Evolutionary conservation across 2,113 vertebrate species (phyloP), one percentile per base, ranked within the genome.

Genomic region (Sylvietta virens): DNA sequence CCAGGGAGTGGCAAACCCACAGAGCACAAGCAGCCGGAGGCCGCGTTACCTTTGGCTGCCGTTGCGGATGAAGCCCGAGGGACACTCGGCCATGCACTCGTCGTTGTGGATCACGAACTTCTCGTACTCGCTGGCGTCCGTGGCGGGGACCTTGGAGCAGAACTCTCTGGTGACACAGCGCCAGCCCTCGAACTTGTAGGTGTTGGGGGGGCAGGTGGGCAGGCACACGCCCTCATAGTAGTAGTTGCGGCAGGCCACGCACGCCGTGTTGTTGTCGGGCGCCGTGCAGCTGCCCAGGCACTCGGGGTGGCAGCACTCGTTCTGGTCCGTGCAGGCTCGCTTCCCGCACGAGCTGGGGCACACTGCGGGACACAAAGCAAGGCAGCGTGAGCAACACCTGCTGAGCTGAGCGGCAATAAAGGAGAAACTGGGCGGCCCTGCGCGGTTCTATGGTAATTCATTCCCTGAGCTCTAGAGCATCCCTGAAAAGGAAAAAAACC

Each of bases 151-250:
- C 48, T 97, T 98, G 86, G 99, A 98, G 40, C 99, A 99, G 76
- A 98, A 96, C 56, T 99, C 99, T 37, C 98, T 98, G 60, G 98
- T 99, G 92, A 99, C 99, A 6, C 99, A 99, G 96, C 99, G 99
- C 99, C 99, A 99, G 96, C 99, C 99, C 95, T 99, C 99, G 1
- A 99, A 99, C 94, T 98, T 98, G 98, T 99, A 99, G 19, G 99
- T 99, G 97, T 97, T 98, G 4, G 97, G 96, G 2, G 99, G 99
- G 83, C 99, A 99, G 96, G 97, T 97, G 27, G 98, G 97, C 91
- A 99, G 98, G 26, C 99, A 99, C 92, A 97, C 98, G 8, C 98
- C 98, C 30, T 98, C 98, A 28, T 99, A 98, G 97, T 98, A 98
- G 98, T 98, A 99, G 92, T 99, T 99, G 86, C 98, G 98, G 96